These are phyloP conservation scores for Kradibia gibbosae DNA, from an alignment of 1,140 invertebrate species.

Conservation along the genomic window DNA sequence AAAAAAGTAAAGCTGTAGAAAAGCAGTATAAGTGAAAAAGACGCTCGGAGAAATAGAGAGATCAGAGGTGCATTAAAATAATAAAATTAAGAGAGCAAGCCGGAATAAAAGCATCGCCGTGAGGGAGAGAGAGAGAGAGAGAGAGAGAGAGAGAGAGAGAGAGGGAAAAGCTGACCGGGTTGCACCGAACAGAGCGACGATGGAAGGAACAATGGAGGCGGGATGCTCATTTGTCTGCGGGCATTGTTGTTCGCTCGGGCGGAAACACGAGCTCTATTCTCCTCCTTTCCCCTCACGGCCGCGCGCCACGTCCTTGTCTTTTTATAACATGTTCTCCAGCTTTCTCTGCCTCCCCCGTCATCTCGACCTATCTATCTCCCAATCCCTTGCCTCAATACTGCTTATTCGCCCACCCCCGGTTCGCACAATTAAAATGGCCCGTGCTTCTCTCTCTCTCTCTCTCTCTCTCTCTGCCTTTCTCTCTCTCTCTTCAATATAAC, in stretches of 20 bases:
- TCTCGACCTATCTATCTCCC: not conserved
- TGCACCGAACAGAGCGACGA: conserved; percentile 57
- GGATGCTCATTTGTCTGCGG: conserved; percentile 73
- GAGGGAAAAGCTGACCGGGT: not conserved
- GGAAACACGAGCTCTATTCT: conserved; percentile 69
- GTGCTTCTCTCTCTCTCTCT: not conserved
- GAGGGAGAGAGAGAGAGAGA: conserved; percentile 19
- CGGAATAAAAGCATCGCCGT: conserved; percentile 22
- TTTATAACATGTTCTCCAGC: conserved; percentile 39
- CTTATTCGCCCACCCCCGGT: not conserved
- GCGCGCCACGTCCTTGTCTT: conserved; percentile 48
- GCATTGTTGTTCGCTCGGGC: conserved; percentile 70
- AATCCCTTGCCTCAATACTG: not conserved
- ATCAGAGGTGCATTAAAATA: conserved; percentile 34
- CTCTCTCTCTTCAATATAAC: not conserved
- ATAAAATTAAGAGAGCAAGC: conserved; percentile 40
- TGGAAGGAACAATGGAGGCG: conserved; percentile 71
- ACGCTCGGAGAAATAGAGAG: conserved; percentile 33
- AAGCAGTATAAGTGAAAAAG: conserved; percentile 24
- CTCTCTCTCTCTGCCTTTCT: not conserved
- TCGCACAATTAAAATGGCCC: conserved; percentile 39
- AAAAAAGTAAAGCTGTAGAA: not conserved
- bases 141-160: not conserved
- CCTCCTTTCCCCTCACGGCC: conserved; percentile 53
- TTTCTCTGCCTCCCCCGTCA: conserved; percentile 28